These are phyloP conservation scores for Sarcophaga rosellei DNA, from an alignment of 2,888 invertebrate species.

Conservation along the genomic window DNA sequence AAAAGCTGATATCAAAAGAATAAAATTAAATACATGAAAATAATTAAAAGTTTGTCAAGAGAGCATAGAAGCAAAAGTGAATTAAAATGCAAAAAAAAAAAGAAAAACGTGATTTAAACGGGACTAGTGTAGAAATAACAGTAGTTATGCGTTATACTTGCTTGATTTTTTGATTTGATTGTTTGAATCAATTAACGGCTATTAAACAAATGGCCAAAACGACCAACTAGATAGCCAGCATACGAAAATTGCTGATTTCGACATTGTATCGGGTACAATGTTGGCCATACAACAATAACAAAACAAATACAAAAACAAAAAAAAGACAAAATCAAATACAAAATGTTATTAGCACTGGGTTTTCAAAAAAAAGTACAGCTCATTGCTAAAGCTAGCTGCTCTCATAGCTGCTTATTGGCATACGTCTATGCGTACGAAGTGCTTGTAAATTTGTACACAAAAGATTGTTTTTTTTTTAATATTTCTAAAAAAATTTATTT, in stretches of 20 bases:
- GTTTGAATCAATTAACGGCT: slow-evolving; percentile 44
- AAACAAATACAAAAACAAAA: no score
- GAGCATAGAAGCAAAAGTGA: background rate
- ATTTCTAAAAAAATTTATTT: background rate
- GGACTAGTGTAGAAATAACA: background rate
- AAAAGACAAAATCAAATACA: no score
- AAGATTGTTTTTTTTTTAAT: background rate
- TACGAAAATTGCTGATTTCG: slow-evolving; percentile 33
- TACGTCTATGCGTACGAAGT: background rate
- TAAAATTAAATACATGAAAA: slow-evolving; percentile 30
- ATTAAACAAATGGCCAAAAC: slow-evolving; percentile 25
- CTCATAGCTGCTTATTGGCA: no score
- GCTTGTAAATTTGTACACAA: background rate
- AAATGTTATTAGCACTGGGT: background rate
- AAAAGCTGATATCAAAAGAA: slow-evolving; percentile 7
- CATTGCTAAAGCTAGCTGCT: no score
- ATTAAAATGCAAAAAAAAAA: background rate
- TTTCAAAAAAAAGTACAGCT: background rate
- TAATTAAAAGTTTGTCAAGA: slow-evolving; percentile 17
- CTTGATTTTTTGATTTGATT: background rate
- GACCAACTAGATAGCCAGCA: background rate
- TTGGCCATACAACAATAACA: slow-evolving; percentile 1
- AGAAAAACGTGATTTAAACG: slow-evolving; percentile 38
- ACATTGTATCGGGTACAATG: slow-evolving; percentile 42
- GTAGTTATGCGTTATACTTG: background rate